Conservation (phyloP, 2,797 vertebrate species). For the Sebastiscus albofasciatus region DNA sequence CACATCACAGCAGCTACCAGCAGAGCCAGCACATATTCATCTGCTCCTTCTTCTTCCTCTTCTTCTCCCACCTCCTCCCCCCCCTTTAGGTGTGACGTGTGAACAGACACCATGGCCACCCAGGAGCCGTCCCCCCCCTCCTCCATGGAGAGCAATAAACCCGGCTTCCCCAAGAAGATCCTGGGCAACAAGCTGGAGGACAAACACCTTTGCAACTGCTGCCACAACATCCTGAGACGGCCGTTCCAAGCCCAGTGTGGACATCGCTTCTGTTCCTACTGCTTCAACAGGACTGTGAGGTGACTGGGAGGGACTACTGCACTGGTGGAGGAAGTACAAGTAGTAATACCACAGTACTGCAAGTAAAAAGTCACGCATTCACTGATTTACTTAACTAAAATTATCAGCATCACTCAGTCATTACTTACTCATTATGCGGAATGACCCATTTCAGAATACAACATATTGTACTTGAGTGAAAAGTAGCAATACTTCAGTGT, state of each 20-base stretch:
- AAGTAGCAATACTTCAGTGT: neutral
- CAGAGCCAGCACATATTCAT: neutral
- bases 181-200: constrained; percentile 91
- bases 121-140: constrained; percentile 88
- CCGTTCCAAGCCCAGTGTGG: constrained; percentile 94
- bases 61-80: neutral
- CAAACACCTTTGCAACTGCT: constrained; percentile 93
- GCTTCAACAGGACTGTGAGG: constrained; percentile 91
- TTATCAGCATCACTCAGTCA: no score
- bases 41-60: neutral
- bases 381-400: neutral
- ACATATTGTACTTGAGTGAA: neutral
- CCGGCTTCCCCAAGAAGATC: constrained; percentile 92
- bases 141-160: constrained; percentile 89
- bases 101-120: constrained; percentile 86
- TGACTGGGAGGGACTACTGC: constrained; percentile 55
- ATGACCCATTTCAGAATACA: neutral
- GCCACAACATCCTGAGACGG: constrained; percentile 89
- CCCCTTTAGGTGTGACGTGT: constrained; percentile 67
- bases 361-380: neutral
- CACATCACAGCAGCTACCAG: constrained; percentile 29
- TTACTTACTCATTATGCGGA: neutral
- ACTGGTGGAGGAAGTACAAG: neutral
- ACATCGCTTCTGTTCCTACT: constrained; percentile 93
- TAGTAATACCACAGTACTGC: neutral